Evolutionary conservation across 2,113 vertebrate species (phyloP).

Genomic region (Willisornis vidua): DNA sequence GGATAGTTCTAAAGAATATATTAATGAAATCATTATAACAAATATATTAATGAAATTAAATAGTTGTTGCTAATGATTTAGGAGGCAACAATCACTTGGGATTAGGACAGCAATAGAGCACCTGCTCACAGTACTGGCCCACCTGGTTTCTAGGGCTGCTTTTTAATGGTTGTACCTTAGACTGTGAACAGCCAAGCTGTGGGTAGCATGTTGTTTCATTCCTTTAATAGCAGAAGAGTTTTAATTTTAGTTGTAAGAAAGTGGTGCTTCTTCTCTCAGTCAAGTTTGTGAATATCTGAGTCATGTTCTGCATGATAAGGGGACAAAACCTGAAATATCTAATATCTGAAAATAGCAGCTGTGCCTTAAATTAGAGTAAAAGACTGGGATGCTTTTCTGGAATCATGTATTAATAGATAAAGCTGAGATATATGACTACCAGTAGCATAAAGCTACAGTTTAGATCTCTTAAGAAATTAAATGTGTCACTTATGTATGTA

Average conservation of each 20-base stretch:
- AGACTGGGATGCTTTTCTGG: not conserved
- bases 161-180: not conserved
- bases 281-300: not conserved
- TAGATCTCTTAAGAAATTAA: not conserved
- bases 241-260: not conserved
- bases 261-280: not conserved
- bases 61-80: not conserved
- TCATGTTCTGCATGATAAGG: not conserved
- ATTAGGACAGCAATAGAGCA: not conserved
- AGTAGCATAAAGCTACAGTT: not conserved
- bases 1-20: not conserved
- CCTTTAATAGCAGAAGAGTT: not conserved
- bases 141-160: not conserved
- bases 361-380: not conserved
- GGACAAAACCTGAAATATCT: not conserved
- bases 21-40: not conserved
- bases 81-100: not conserved
- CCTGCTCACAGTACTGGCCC: not conserved
- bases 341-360: constrained; percentile 16
- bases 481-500: not conserved
- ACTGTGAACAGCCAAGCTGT: not conserved
- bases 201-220: not conserved
- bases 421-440: not conserved
- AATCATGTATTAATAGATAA: constrained; percentile 2
- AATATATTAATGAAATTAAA: not conserved